Percentiles rank a stretch among this genome's conserved stretches.
phyloP scores from a whole-genome alignment of 2,113 vertebrate genomes.

The Grantiella picta region DNA sequence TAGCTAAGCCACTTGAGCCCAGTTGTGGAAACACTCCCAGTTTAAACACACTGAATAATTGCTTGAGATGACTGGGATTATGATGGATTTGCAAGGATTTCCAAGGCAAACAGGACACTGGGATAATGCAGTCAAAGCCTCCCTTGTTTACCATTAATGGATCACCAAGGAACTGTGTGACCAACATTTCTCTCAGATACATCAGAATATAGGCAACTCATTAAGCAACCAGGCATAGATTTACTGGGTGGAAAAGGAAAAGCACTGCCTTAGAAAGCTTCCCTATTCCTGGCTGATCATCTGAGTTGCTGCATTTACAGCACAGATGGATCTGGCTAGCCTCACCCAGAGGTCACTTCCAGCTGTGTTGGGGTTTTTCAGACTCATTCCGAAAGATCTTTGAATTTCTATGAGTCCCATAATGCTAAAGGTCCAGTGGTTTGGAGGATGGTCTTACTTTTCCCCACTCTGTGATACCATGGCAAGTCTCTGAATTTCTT shows the following conservation, averaged over 20 bases:
- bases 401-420: neutral
- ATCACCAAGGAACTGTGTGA: neutral
- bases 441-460: neutral
- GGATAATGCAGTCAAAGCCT: neutral
- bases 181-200: neutral
- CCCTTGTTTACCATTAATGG: neutral
- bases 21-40: neutral
- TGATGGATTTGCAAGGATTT: neutral
- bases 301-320: neutral
- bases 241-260: neutral
- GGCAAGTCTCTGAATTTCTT: neutral
- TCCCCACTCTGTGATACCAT: neutral
- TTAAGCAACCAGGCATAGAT: neutral
- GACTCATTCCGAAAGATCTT: neutral
- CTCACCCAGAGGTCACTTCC: neutral
- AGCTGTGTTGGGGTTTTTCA: neutral
- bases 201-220: neutral
- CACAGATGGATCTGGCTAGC: neutral
- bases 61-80: neutral
- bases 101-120: neutral
- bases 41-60: neutral
- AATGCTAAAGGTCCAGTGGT: neutral
- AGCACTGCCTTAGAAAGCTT: neutral
- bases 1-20: neutral
- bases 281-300: accelerated